A percentile compares a stretch with the other conserved stretches of the same genome.
phyloP scores from a whole-genome alignment of 2,797 vertebrate species.

The Otolemur crassicaudatus region DNA sequence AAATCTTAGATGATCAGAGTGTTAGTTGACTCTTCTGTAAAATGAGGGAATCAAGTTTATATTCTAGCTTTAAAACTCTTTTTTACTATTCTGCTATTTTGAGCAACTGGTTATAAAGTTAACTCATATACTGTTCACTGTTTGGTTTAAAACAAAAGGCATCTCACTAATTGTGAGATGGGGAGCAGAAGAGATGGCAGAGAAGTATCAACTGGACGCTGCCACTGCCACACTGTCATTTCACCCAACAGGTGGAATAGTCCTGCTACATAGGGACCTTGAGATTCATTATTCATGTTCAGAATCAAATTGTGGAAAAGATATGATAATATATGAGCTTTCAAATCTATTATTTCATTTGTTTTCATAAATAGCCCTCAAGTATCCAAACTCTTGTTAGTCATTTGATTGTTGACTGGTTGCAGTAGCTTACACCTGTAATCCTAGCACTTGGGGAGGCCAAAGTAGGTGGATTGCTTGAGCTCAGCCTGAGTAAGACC shows the following conservation, averaged over 20 bases:
- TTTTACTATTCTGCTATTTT: slow-evolving; percentile 29
- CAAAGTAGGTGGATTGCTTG: too few relatives aligned
- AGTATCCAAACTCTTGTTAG: background rate
- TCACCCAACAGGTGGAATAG: background rate
- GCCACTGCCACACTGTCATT: background rate
- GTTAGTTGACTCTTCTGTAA: background rate
- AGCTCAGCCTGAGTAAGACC: too few relatives aligned
- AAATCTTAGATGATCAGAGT: background rate
- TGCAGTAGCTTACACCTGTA: too few relatives aligned
- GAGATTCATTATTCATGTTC: background rate
- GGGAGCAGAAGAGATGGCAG: background rate
- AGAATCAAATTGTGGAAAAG: background rate
- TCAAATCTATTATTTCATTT: background rate
- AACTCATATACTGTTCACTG: background rate
- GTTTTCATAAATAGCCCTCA: background rate
- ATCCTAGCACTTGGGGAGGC: too few relatives aligned
- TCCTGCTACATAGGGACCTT: background rate
- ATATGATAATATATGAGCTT: background rate
- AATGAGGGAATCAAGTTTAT: background rate
- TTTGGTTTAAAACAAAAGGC: slow-evolving; percentile 48
- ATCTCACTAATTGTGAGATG: background rate
- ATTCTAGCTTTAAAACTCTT: background rate
- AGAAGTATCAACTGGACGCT: background rate
- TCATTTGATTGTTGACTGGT: background rate
- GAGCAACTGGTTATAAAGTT: slow-evolving; percentile 22